phyloP scores from a whole-genome alignment of 2,797 vertebrate genomes.

The Hippopotamyrus pictus region DNA sequence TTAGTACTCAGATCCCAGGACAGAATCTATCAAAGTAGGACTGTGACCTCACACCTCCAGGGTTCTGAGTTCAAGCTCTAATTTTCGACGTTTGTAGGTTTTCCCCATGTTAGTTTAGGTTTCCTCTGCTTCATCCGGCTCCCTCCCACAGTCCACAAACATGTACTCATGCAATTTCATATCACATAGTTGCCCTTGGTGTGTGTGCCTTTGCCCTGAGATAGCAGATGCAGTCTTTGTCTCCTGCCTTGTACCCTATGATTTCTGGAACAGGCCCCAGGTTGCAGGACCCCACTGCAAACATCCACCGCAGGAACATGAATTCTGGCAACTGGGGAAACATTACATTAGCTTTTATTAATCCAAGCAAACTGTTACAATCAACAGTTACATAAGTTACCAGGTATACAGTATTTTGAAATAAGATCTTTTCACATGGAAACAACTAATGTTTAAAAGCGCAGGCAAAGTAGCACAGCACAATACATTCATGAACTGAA shows the following conservation, averaged over 20 bases:
- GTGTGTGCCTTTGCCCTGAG: neutral
- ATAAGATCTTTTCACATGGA: conserved; percentile 77
- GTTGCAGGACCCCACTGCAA: neutral
- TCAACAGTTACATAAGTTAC: conserved; percentile 97
- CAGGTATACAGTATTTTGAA: conserved; percentile 73
- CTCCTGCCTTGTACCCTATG: neutral
- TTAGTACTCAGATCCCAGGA: neutral
- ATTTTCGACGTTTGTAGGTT: neutral
- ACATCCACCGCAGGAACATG: neutral
- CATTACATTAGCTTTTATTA: conserved; percentile 84
- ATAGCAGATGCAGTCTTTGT: neutral
- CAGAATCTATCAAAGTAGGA: neutral
- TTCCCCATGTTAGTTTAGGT: neutral
- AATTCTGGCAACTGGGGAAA: conserved; percentile 35
- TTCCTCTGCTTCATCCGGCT: neutral
- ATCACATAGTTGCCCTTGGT: neutral
- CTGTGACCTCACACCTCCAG: neutral
- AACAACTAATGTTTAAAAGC: conserved; percentile 81
- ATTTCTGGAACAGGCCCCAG: neutral
- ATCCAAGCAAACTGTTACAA: conserved; percentile 90
- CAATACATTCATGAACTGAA: conserved; percentile 88
- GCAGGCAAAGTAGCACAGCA: conserved; percentile 98
- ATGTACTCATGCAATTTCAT: neutral
- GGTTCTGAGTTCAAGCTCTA: neutral
- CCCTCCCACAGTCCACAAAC: neutral